Conservation (phyloP, 1,140 invertebrate species). For the Thaumatotibia leucotreta region DNA sequence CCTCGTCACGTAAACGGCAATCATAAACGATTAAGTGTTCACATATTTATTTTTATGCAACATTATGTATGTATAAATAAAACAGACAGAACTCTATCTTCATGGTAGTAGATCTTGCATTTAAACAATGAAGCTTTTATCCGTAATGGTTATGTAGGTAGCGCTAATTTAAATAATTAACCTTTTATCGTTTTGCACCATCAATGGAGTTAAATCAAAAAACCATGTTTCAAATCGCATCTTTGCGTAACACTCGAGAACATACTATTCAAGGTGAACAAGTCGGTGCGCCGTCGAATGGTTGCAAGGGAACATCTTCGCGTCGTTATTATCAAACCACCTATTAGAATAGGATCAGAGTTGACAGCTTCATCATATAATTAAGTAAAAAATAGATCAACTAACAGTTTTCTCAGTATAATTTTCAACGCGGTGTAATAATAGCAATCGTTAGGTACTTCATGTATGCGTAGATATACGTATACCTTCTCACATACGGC, state of each 20-base stretch:
- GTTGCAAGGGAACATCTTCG: not conserved
- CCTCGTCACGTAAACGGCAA: not conserved
- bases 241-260: slow-evolving; percentile 48
- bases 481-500: not conserved
- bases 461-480: too few relatives aligned
- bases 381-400: too few relatives aligned
- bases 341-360: too few relatives aligned
- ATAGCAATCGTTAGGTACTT: not conserved
- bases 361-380: too few relatives aligned
- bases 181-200: slow-evolving; percentile 4
- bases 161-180: not conserved
- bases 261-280: slow-evolving; percentile 67
- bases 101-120: not conserved
- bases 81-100: not conserved
- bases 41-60: not conserved
- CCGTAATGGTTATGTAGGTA: not conserved
- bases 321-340: too few relatives aligned
- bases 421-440: too few relatives aligned
- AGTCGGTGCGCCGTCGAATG: slow-evolving; percentile 30
- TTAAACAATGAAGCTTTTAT: not conserved
- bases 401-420: too few relatives aligned
- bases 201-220: slow-evolving; percentile 22
- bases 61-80: not conserved
- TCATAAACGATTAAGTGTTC: not conserved
- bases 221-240: slow-evolving; percentile 40